A percentile compares a stretch with the other conserved stretches of the same genome.
Evolutionary conservation across 2,113 vertebrate genomes (phyloP).

Genomic region (Upupa epops): DNA sequence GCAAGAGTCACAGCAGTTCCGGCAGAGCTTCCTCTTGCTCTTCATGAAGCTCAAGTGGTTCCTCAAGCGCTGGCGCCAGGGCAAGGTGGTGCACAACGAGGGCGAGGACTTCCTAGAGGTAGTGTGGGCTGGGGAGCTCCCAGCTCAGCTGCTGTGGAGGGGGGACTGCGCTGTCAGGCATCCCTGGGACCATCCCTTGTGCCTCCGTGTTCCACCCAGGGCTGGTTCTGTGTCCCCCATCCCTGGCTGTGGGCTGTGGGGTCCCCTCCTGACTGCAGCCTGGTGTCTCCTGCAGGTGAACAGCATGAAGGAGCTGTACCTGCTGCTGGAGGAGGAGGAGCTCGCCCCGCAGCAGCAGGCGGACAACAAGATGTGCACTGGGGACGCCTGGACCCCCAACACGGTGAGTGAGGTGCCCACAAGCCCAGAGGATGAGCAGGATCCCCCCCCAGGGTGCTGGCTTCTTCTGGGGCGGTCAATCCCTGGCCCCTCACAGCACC

Average conservation of each 20-base stretch:
- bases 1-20: constrained; percentile 95
- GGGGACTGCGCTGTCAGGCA: fast-evolving
- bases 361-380: constrained; percentile 80
- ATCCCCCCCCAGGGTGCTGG: fast-evolving
- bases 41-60: constrained; percentile 98
- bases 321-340: constrained; percentile 92
- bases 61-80: constrained; percentile 93
- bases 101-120: constrained; percentile 93
- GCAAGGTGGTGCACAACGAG: constrained; percentile 85
- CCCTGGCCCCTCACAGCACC: neutral
- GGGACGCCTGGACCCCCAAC: constrained; percentile 82
- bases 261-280: neutral
- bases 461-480: fast-evolving
- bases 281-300: constrained; percentile 81
- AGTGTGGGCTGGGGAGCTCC: neutral
- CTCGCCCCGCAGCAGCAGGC: constrained; percentile 81
- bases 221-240: neutral
- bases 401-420: constrained; percentile 57
- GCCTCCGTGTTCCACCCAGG: neutral
- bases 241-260: neutral
- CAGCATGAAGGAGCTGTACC: constrained; percentile 92
- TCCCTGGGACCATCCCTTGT: neutral
- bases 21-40: constrained; percentile 90
- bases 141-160: fast-evolving
- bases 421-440: neutral